Evolutionary conservation across 1,140 invertebrate species (phyloP).

Genomic region (Planococcus citri): DNA sequence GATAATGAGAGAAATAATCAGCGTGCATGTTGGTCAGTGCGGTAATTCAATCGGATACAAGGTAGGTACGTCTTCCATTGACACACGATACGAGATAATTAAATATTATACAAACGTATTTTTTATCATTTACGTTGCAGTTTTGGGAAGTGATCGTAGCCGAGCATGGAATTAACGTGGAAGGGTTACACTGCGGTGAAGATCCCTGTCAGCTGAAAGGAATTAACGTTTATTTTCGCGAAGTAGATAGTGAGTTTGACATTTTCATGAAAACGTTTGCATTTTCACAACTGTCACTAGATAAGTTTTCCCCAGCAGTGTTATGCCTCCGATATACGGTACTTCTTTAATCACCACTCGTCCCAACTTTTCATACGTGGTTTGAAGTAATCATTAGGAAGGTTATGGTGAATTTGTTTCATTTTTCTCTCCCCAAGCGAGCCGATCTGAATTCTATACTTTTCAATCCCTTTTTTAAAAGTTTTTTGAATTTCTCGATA

Average conservation of each 20-base stretch:
- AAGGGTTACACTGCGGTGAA: neutral
- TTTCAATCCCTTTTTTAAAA: neutral
- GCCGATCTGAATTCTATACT: neutral
- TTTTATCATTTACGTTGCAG: neutral
- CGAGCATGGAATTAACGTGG: neutral
- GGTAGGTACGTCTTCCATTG: neutral
- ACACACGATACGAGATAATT: neutral
- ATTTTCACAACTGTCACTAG: neutral
- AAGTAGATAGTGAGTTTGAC: slow-evolving; percentile 6
- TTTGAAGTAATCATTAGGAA: neutral
- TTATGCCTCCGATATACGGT: too few relatives aligned
- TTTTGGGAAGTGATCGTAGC: neutral
- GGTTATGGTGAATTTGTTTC: neutral
- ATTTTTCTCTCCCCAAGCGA: neutral
- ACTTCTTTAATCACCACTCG: too few relatives aligned
- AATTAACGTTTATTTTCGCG: neutral
- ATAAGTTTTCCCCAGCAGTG: neutral
- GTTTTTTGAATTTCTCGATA: neutral
- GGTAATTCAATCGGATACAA: neutral
- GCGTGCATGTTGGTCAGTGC: neutral
- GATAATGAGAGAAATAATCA: slow-evolving; percentile 1
- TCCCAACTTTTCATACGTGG: neutral
- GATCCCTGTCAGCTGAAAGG: slow-evolving; percentile 1
- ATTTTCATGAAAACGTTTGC: neutral
- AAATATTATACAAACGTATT: neutral